These are phyloP conservation scores for Octomys mimax DNA, from an alignment of 2,797 vertebrate genomes.

Conservation along the genomic window DNA sequence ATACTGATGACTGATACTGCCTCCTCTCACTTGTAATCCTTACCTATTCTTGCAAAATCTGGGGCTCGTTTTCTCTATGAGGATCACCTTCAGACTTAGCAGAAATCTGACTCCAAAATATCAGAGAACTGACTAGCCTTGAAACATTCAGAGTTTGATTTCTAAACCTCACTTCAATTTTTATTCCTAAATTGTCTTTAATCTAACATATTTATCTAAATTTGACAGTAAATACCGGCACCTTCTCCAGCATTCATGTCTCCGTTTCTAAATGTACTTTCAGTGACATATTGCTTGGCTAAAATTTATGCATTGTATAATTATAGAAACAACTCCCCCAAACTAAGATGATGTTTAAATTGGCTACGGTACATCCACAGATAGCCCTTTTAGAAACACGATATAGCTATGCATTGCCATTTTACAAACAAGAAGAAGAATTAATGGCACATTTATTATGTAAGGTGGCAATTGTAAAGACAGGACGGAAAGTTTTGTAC, in stretches of 20 bases:
- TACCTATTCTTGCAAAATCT: not conserved
- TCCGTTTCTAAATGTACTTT: constrained; percentile 66
- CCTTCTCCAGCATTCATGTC: constrained; percentile 55
- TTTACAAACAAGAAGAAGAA: constrained; percentile 49
- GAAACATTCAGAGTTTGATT: constrained; percentile 35
- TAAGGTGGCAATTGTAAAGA: not conserved
- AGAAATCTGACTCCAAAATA: not conserved
- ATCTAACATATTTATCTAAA: constrained; percentile 63
- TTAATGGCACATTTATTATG: not conserved
- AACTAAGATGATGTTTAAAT: constrained; percentile 47
- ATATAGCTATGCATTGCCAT: not conserved
- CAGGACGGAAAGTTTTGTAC: not conserved
- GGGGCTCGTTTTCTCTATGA: constrained; percentile 7
- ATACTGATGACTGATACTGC: not conserved
- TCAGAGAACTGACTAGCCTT: constrained; percentile 33
- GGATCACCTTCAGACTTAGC: not conserved
- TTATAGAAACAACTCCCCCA: constrained; percentile 45
- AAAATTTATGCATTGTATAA: constrained; percentile 52
- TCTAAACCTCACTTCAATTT: constrained; percentile 44
- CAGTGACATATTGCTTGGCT: constrained; percentile 40
- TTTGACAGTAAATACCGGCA: constrained; percentile 68
- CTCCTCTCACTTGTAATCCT: not conserved
- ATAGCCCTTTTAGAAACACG: not conserved
- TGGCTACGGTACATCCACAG: not conserved
- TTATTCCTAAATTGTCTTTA: constrained; percentile 70